These are phyloP conservation scores for Anticlea derivata DNA, from an alignment of 2,888 invertebrate species.

Conservation along the genomic window DNA sequence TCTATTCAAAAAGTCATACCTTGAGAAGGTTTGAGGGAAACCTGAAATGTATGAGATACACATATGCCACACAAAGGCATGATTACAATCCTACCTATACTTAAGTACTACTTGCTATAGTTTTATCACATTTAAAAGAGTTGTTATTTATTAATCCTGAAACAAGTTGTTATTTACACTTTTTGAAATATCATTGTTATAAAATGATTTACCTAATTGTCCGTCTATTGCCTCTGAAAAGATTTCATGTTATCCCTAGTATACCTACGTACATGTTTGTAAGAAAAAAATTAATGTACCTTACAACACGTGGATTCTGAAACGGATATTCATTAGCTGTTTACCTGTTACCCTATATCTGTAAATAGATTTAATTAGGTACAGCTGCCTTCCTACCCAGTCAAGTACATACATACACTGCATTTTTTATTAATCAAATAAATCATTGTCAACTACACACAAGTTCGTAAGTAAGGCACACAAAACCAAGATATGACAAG, in stretches of 20 bases:
- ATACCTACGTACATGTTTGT: background rate
- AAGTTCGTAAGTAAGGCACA: background rate
- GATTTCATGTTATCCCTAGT: background rate
- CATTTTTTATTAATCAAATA: no score
- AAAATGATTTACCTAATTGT: no score
- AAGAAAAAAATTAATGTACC: background rate
- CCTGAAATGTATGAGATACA: slow-evolving; percentile 2
- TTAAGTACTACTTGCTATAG: background rate
- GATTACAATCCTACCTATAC: background rate
- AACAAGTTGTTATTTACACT: background rate
- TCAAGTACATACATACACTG: no score
- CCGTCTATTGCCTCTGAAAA: no score
- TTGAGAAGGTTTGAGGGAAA: background rate
- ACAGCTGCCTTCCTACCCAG: background rate
- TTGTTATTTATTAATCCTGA: no score
- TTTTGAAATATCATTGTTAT: no score
- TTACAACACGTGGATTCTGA: background rate
- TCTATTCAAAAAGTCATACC: background rate
- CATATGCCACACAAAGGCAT: slow-evolving; percentile 3
- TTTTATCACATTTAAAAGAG: no score
- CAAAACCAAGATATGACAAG: background rate
- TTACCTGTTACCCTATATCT: slow-evolving; percentile 4
- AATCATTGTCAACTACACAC: background rate
- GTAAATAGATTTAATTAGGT: background rate
- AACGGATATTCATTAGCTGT: background rate